Evolutionary conservation across 2,113 vertebrate species (phyloP).

Genomic region (Leucopternis melanops): DNA sequence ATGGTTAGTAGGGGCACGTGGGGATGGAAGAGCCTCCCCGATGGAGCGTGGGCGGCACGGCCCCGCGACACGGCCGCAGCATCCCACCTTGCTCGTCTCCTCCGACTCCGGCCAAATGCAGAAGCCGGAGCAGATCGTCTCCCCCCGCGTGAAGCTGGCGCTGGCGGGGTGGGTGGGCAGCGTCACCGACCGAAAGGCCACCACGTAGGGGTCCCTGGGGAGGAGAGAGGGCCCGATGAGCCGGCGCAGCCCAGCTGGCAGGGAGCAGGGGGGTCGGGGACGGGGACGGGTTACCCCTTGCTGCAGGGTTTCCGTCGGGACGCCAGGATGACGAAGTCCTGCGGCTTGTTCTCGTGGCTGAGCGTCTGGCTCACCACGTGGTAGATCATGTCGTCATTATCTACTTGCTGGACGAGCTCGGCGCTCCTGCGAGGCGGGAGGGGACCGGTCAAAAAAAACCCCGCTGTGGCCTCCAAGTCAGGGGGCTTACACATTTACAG

Average conservation of each 20-base stretch:
- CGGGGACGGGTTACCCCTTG: slow-evolving; percentile 65
- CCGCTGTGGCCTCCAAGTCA: background rate
- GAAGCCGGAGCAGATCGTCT: slow-evolving; percentile 92
- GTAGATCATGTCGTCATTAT: slow-evolving; percentile 89
- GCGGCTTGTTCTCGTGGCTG: slow-evolving; percentile 72
- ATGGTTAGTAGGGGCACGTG: background rate
- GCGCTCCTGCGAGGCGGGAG: slow-evolving; percentile 68
- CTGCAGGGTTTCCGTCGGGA: slow-evolving; percentile 87
- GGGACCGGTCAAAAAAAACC: rapidly evolving
- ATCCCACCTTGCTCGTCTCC: slow-evolving; percentile 80
- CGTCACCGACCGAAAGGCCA: slow-evolving; percentile 89
- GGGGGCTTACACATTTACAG: background rate
- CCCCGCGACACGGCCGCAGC: rapidly evolving
- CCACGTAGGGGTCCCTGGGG: slow-evolving; percentile 88
- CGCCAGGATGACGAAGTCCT: slow-evolving; percentile 90
- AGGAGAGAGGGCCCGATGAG: background rate
- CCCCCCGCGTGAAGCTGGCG: slow-evolving; percentile 73
- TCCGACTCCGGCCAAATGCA: slow-evolving; percentile 82
- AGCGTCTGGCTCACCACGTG: slow-evolving; percentile 78
- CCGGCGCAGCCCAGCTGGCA: rapidly evolving
- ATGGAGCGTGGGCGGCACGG: rapidly evolving
- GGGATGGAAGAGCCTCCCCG: background rate
- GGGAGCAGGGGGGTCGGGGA: rapidly evolving
- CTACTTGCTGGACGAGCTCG: slow-evolving; percentile 82
- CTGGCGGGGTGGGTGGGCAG: slow-evolving; percentile 79